phyloP scores from a whole-genome alignment of 1,140 invertebrate species.

The Archivesica marissinica region DNA sequence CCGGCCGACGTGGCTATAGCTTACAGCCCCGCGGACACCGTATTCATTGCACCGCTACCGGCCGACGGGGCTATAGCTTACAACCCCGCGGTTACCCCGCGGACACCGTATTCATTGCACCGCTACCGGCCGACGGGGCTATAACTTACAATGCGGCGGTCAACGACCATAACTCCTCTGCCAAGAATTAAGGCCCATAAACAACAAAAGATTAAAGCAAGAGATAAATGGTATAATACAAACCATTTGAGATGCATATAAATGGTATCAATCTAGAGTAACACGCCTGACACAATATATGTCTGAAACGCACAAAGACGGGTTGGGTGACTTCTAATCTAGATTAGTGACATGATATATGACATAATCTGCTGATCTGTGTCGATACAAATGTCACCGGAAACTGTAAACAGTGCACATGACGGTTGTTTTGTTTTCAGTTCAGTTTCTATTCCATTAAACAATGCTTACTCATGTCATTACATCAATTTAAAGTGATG shows the following conservation, averaged over 20 bases:
- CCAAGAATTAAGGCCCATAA: no score
- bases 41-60: no score
- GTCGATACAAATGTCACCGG: neutral
- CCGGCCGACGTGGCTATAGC: no score
- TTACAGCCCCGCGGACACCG: no score
- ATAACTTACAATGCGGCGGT: no score
- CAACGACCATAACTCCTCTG: no score
- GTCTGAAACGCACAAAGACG: neutral
- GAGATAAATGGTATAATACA: no score
- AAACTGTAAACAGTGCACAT: neutral
- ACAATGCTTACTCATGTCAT: neutral
- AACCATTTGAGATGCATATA: neutral
- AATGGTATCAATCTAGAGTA: neutral
- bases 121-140: no score
- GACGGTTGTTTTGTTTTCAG: constrained; percentile 6
- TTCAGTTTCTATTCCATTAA: neutral
- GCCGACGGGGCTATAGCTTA: no score
- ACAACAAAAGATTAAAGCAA: no score
- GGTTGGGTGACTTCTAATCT: neutral
- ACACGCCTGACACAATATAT: neutral
- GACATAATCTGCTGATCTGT: neutral
- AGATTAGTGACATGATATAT: constrained; percentile 1
- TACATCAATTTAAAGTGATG: neutral
- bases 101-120: no score
- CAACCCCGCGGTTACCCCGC: no score